A percentile compares a stretch with the other conserved stretches of the same genome.
These are phyloP conservation scores for Neoascia interrupta DNA, from an alignment of 2,888 invertebrate genomes.

Conservation along the genomic window DNA sequence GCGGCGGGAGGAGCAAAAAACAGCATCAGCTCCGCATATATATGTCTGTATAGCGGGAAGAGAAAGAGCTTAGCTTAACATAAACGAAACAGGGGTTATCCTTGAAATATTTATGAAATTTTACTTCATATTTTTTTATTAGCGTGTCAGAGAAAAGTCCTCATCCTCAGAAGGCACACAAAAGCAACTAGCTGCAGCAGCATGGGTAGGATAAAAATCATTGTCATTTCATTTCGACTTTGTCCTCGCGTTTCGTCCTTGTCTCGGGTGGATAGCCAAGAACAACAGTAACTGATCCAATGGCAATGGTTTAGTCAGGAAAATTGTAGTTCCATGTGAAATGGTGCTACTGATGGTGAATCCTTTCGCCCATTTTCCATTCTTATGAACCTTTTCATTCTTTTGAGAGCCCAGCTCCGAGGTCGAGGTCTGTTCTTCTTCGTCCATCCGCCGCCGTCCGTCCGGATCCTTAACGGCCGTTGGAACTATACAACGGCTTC, in stretches of 20 bases:
- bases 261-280: conserved; percentile 5
- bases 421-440: conserved; percentile 12
- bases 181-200: conserved; percentile 1
- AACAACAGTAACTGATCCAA: neutral
- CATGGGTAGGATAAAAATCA: conserved; percentile 28
- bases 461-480: neutral
- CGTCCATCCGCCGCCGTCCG: neutral
- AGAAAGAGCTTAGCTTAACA: no score
- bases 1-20: no score
- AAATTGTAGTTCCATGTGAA: conserved; percentile 17
- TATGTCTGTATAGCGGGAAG: no score
- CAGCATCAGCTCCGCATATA: no score
- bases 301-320: conserved; percentile 3
- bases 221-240: conserved; percentile 32
- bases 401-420: neutral
- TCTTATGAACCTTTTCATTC: conserved; percentile 7
- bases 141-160: conserved; percentile 19
- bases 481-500: conserved; percentile 16
- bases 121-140: conserved; percentile 46
- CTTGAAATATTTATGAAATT: conserved; percentile 57
- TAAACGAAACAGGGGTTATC: no score
- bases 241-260: conserved; percentile 16
- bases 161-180: conserved; percentile 5
- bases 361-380: conserved; percentile 37
- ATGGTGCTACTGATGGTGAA: neutral